Evolutionary conservation across 2,888 invertebrate genomes (phyloP).

Genomic region (Platycheirus albimanus): DNA sequence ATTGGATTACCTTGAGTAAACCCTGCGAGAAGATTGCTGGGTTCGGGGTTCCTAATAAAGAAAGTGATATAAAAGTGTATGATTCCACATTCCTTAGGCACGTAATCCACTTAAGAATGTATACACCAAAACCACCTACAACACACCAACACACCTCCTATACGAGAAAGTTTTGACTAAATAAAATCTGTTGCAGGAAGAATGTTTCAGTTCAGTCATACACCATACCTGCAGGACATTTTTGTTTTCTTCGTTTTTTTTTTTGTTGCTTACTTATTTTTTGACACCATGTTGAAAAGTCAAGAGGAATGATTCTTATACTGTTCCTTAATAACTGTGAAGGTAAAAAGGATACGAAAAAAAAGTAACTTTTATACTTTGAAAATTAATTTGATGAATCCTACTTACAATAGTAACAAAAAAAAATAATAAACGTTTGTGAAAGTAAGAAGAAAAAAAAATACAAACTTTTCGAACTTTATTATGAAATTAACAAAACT

Average conservation of each 20-base stretch:
- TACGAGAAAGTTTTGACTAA: background rate
- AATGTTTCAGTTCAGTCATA: too few relatives aligned
- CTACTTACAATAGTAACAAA: background rate
- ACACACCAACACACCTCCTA: too few relatives aligned
- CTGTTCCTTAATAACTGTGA: background rate
- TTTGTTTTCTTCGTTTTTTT: background rate
- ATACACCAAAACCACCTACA: background rate
- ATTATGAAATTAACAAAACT: background rate
- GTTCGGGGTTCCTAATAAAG: background rate
- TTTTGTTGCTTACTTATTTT: background rate
- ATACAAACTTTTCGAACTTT: background rate
- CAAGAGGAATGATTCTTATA: background rate
- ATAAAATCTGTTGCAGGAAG: background rate
- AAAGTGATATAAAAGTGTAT: slow-evolving; percentile 6
- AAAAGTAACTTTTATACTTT: background rate
- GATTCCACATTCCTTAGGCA: background rate
- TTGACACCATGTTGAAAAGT: background rate
- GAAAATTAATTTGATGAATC: slow-evolving; percentile 1
- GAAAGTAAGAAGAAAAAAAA: background rate
- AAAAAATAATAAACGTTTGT: background rate
- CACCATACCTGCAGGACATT: background rate
- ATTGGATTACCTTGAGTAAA: background rate
- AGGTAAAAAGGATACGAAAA: background rate
- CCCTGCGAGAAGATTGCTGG: background rate
- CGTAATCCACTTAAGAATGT: slow-evolving; percentile 1